Conservation (phyloP, 1,140 invertebrate genomes). For the Leucophenga varia region DNA sequence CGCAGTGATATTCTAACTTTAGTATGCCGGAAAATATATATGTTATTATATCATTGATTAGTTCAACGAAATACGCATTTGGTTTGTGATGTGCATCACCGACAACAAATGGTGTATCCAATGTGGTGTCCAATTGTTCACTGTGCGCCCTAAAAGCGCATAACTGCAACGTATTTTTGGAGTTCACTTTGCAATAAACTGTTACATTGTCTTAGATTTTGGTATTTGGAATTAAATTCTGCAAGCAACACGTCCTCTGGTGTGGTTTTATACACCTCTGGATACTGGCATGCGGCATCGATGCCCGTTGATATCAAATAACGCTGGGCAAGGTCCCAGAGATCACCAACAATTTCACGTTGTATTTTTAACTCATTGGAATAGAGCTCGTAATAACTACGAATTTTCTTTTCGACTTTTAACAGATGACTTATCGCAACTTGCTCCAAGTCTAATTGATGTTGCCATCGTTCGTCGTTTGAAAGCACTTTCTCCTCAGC, state of each 20-base stretch:
- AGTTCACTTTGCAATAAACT: constrained; percentile 1
- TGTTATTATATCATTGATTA: constrained; percentile 37
- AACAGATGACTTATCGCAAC: too few species aligned
- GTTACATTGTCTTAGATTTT: constrained; percentile 27
- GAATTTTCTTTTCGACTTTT: too few species aligned
- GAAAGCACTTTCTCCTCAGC: too few species aligned
- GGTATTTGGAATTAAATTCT: constrained; percentile 33
- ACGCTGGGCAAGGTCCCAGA: constrained; percentile 20
- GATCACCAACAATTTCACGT: too few species aligned
- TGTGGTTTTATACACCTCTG: constrained; percentile 18
- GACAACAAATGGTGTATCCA: constrained; percentile 19
- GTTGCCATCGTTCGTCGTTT: too few species aligned
- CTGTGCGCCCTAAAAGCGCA: constrained; percentile 20
- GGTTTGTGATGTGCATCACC: constrained; percentile 45
- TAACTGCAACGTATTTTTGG: constrained; percentile 8
- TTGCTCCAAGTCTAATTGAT: too few species aligned
- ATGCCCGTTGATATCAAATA: constrained; percentile 10
- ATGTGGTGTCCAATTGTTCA: constrained; percentile 11
- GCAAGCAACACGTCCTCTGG: constrained; percentile 24
- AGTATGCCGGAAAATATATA: constrained; percentile 29
- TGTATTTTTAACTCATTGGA: too few species aligned
- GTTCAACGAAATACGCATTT: constrained; percentile 33
- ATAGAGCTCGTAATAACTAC: too few species aligned
- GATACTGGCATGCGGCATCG: constrained; percentile 18
- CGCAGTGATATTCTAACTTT: constrained; percentile 24